Conservation (phyloP, 2,888 invertebrate genomes). For the Spodoptera littoralis region DNA sequence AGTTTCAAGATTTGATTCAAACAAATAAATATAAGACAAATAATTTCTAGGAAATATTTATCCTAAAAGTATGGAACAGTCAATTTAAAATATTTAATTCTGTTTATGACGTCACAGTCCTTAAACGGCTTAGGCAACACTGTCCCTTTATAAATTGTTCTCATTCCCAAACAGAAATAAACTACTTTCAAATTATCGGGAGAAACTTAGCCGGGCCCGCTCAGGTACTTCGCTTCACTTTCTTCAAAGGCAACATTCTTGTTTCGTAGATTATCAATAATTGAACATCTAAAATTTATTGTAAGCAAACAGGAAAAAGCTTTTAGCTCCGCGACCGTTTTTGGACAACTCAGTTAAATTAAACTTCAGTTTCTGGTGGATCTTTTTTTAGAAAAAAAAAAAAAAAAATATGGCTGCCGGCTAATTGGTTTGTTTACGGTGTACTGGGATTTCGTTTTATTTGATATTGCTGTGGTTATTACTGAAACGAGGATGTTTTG, state of each 20-base stretch:
- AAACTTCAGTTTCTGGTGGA: slow-evolving; percentile 25
- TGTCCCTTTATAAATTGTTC: no score
- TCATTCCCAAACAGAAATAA: no score
- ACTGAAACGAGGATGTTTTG: no score
- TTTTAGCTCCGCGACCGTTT: slow-evolving; percentile 36
- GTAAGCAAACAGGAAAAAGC: slow-evolving; percentile 38
- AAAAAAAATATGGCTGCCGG: slow-evolving; percentile 16
- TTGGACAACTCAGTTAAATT: slow-evolving; percentile 36
- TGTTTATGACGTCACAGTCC: no score
- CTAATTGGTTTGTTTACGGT: slow-evolving; percentile 35
- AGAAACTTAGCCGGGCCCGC: slow-evolving; percentile 9
- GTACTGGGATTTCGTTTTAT: slow-evolving; percentile 20
- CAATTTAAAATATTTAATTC: no score
- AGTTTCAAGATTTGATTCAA: no score
- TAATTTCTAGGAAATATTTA: no score
- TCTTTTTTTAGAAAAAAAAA: slow-evolving; percentile 19
- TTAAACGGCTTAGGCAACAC: no score
- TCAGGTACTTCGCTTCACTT: slow-evolving; percentile 3
- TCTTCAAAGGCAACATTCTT: slow-evolving; percentile 17
- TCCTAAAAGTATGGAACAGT: no score
- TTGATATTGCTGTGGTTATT: background rate
- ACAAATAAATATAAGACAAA: no score
- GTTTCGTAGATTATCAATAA: slow-evolving; percentile 36
- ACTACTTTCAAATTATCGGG: slow-evolving; percentile 1
- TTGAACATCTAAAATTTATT: slow-evolving; percentile 39